phyloP scores from a whole-genome alignment of 2,888 invertebrate genomes.

The Toxonevra muliebris region DNA sequence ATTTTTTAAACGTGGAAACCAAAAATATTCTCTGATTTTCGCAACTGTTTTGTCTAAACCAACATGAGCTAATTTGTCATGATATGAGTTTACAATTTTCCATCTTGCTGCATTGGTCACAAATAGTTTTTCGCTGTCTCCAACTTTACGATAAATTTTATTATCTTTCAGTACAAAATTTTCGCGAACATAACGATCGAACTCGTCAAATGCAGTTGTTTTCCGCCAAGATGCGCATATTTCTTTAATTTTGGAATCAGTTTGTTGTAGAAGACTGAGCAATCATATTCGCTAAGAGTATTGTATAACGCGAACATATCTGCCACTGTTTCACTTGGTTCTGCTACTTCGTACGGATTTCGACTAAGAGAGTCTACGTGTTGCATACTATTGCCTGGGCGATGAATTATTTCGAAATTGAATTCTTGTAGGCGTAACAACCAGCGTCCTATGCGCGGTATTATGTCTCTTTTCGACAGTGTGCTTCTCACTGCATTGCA shows the following conservation, averaged over 20 bases:
- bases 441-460: constrained; percentile 44
- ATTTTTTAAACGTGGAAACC: constrained; percentile 59
- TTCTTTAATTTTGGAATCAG: constrained; percentile 21
- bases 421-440: constrained; percentile 43
- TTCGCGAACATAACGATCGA: constrained; percentile 18
- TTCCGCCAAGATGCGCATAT: constrained; percentile 14
- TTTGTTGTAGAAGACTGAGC: constrained; percentile 28
- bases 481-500: constrained; percentile 34
- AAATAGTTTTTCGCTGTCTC: constrained; percentile 36
- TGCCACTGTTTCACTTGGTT: constrained; percentile 1
- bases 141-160: constrained; percentile 34
- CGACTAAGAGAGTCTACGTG: constrained; percentile 40
- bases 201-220: neutral
- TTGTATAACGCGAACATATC: constrained; percentile 12
- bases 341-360: neutral
- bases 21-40: too few relatives aligned
- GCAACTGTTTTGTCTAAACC: constrained; percentile 44
- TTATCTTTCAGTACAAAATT: constrained; percentile 36
- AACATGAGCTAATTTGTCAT: constrained; percentile 42
- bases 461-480: constrained; percentile 43
- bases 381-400: constrained; percentile 27
- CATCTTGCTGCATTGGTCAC: constrained; percentile 38
- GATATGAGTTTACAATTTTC: constrained; percentile 37
- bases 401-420: constrained; percentile 34
- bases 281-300: constrained; percentile 20